Evolutionary conservation across 2,113 vertebrate genomes (phyloP).

Genomic region (Myotis yumanensis): DNA sequence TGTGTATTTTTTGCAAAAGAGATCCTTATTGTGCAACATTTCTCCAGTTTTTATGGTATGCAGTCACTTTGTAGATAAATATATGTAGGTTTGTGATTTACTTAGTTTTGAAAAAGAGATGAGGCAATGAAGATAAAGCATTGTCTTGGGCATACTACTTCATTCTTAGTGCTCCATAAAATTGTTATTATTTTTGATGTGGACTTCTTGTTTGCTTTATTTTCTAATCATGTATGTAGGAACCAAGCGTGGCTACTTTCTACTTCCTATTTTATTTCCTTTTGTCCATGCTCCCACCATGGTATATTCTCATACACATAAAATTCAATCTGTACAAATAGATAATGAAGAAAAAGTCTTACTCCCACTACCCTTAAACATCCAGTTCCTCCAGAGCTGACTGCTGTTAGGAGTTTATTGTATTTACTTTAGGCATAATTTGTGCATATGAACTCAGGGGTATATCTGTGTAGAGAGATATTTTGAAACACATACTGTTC

Average conservation of each 20-base stretch:
- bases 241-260: background rate
- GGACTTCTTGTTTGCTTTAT: background rate
- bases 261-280: background rate
- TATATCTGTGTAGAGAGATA: background rate
- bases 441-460: background rate
- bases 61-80: conserved; percentile 40
- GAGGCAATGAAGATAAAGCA: background rate
- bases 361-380: too few species aligned
- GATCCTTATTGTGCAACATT: background rate
- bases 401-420: background rate
- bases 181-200: conserved; percentile 5
- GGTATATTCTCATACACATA: too few species aligned
- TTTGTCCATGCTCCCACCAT: background rate
- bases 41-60: background rate
- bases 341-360: background rate
- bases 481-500: conserved; percentile 48
- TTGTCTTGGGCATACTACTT: background rate
- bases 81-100: conserved; percentile 39
- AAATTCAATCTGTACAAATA: background rate
- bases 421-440: conserved; percentile 16
- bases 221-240: background rate
- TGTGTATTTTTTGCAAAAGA: conserved; percentile 25
- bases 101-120: background rate
- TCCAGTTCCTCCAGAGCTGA: background rate
- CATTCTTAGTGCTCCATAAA: background rate